Percentiles rank a stretch among this genome's conserved stretches.
Conservation (phyloP, 2,888 invertebrate species). For the Tenthredo mesomela region DNA sequence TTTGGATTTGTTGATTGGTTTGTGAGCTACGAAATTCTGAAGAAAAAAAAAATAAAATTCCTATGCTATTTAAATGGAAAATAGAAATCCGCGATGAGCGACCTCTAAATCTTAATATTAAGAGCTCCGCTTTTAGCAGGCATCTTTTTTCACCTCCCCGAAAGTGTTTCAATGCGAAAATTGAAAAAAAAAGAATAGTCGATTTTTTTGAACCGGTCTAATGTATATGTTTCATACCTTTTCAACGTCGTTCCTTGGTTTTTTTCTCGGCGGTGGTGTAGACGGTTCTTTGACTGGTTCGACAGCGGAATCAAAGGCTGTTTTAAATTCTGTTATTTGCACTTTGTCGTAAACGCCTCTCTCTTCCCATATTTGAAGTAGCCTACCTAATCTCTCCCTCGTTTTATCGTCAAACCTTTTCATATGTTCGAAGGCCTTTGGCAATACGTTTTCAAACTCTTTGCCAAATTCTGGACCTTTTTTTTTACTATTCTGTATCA, state of each 20-base stretch:
- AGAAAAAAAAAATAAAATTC: too few relatives aligned
- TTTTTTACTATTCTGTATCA: slow-evolving; percentile 98
- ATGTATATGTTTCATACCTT: slow-evolving; percentile 63
- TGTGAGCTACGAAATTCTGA: too few relatives aligned
- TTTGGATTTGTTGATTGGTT: too few relatives aligned
- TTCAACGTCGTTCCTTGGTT: slow-evolving; percentile 75
- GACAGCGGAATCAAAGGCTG: slow-evolving; percentile 77
- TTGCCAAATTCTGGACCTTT: slow-evolving; percentile 97
- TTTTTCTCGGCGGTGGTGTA: slow-evolving; percentile 79
- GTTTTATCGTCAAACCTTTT: slow-evolving; percentile 90
- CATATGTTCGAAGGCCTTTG: slow-evolving; percentile 92
- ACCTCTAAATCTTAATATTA: too few relatives aligned
- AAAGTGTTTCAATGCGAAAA: too few relatives aligned
- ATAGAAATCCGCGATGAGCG: too few relatives aligned
- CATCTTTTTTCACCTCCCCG: too few relatives aligned
- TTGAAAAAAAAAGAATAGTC: too few relatives aligned
- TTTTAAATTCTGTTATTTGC: slow-evolving; percentile 89
- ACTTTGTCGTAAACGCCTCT: slow-evolving; percentile 92
- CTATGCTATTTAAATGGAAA: too few relatives aligned
- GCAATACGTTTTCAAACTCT: slow-evolving; percentile 90
- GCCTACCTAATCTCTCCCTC: slow-evolving; percentile 87
- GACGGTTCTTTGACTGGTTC: slow-evolving; percentile 68
- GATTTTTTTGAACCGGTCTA: too few relatives aligned
- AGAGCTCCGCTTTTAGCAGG: too few relatives aligned
- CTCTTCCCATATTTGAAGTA: slow-evolving; percentile 95